Conservation (phyloP, 2,113 vertebrate species). For the Pangasianodon hypophthalmus region DNA sequence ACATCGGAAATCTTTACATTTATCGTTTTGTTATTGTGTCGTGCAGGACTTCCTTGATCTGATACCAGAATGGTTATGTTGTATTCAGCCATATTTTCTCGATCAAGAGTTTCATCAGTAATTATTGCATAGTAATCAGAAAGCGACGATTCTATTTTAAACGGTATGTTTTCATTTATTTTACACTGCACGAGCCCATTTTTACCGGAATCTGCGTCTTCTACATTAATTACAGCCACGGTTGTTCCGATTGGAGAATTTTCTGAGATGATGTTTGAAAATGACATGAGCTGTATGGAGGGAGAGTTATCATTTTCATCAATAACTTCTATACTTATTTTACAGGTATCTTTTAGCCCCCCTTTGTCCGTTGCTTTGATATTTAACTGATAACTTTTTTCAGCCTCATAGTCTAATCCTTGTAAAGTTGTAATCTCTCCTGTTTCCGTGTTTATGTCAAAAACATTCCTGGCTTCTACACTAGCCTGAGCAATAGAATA, state of each 20-base stretch:
- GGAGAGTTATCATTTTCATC: constrained; percentile 74
- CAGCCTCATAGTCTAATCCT: constrained; percentile 67
- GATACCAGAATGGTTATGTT: constrained; percentile 51
- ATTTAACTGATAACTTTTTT: constrained; percentile 56
- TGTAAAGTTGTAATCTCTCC: constrained; percentile 67
- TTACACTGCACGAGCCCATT: constrained; percentile 67
- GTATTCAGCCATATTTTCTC: constrained; percentile 53
- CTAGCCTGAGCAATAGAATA: constrained; percentile 60
- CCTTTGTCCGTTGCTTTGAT: constrained; percentile 67
- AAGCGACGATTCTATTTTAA: constrained; percentile 69
- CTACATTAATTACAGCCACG: constrained; percentile 67
- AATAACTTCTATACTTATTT: constrained; percentile 66
- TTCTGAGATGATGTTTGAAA: constrained; percentile 66
- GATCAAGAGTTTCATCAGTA: constrained; percentile 56
- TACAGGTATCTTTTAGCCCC: constrained; percentile 59
- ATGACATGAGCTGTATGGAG: constrained; percentile 69
- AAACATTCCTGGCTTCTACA: constrained; percentile 55
- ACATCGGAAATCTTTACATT: constrained; percentile 65
- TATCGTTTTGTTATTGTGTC: constrained; percentile 60
- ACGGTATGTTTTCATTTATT: constrained; percentile 65
- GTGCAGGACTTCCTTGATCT: constrained; percentile 48
- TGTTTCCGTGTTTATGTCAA: constrained; percentile 66
- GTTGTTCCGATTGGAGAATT: constrained; percentile 67
- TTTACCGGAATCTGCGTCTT: constrained; percentile 69
- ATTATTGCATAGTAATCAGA: constrained; percentile 63